Evolutionary conservation across 2,113 vertebrate species (phyloP), one percentile per base, ranked within the genome.

Genomic region (Syrrhaptes paradoxus): DNA sequence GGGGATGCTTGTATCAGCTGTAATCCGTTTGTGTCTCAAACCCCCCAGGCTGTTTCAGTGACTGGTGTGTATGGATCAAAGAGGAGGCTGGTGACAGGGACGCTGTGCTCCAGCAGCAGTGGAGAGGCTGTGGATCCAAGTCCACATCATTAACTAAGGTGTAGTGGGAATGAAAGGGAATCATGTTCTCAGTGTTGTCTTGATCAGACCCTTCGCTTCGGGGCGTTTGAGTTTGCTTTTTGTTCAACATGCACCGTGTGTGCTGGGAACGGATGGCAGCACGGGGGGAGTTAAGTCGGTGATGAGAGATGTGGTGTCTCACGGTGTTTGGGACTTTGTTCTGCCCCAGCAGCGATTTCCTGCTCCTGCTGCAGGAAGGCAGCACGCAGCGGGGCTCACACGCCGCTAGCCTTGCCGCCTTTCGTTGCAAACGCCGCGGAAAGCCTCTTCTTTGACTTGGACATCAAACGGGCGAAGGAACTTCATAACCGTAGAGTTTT

Each of bases 371-470:
- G 6, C 20, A 6, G 59, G 82, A 43, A 75, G 19, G 71, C 22
- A 2, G 11, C 3, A 4, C 68, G 3, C 67, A 29, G 21, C 4
- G 0, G 63, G 32, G 55, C 45, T 36, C 4, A 0, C 55, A 7
- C 1, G 4, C 71, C 31, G 49, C 54, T 24, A 9, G 1, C 87
- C 68, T 84, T 13, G 0, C 41, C 9, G 34, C 38, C 45, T 85
- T 71, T 38, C 20, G 32, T 14, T 36, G 52, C 41, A 8, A n/a
- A 29, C 13, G 2, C 77, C 21, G 31, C 6, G 17, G 48, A 48
- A 78, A 45, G 43, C 29, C 38, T 67, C 4, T 31, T 29, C 43
- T 59, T 43, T 22, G 12, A 21, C 76, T 67, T 19, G 22, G 17
- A 3, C 24, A 1, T 20, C 55, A 68, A 25, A 8, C 8, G 17